Evolutionary conservation across 2,797 vertebrate species (phyloP).

Genomic region (Hyperoplus lanceolatus): DNA sequence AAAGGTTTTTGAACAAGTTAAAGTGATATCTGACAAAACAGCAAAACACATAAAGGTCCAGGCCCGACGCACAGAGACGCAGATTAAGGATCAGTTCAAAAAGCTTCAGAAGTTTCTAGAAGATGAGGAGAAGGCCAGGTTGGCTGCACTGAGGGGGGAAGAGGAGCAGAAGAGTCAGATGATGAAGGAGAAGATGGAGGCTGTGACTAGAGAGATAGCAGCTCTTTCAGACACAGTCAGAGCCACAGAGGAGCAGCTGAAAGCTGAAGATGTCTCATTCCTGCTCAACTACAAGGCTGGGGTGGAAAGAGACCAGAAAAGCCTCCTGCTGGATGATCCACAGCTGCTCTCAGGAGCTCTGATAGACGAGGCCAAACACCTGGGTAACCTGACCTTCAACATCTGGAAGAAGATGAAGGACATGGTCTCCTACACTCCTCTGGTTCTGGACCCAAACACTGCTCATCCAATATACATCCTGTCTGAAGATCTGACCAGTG

Average conservation of each 20-base stretch:
- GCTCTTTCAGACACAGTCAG: constrained; percentile 9
- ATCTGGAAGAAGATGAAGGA: constrained; percentile 15
- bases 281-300: constrained; percentile 14
- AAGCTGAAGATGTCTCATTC: background rate
- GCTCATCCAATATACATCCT: background rate
- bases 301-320: constrained; percentile 7
- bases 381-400: constrained; percentile 7
- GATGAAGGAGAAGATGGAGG: constrained; percentile 17
- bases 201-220: constrained; percentile 1
- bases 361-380: constrained; percentile 6
- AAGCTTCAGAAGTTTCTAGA: constrained; percentile 9
- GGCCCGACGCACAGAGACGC: background rate
- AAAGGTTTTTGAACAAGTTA: background rate
- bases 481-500: background rate
- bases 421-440: background rate
- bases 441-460: constrained; percentile 8
- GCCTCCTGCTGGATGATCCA: constrained; percentile 5
- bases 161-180: constrained; percentile 9
- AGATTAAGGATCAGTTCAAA: constrained; percentile 9
- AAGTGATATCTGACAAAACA: background rate
- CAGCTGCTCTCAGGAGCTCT: constrained; percentile 13
- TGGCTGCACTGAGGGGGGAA: constrained; percentile 17
- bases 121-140: constrained; percentile 2
- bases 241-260: constrained; percentile 26
- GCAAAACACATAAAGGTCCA: background rate